Evolutionary conservation across 2,797 vertebrate genomes (phyloP), one percentile per base, ranked within the genome.

Genomic region (Amphiprion clarkii): DNA sequence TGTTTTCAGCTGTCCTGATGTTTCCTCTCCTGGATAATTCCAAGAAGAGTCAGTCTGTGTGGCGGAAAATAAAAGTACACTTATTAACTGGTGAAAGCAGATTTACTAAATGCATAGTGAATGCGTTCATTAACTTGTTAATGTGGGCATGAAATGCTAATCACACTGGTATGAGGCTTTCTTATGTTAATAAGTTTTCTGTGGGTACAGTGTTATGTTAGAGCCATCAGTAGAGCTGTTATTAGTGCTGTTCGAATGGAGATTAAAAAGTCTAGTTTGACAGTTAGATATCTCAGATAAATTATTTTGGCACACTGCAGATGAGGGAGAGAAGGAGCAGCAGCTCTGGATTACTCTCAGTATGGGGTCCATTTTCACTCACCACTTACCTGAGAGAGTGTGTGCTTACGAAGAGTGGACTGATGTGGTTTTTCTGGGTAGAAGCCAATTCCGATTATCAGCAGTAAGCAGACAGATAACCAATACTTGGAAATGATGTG

Each of bases 61-160:
- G 71, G 27, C 33, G 29, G 17, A 4, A 33, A n/a, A 19, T n/a
- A 49, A 44, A 17, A 11, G 9, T 23, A 39, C 48, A 58, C 51
- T 48, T 67, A 70, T 85, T 64, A 71, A 73, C 62, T 78, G 65
- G 58, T 69, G 58, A 72, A 71, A 67, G 39, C 69, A 68, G 57
- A 79, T 79, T 70, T 57, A 31, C 64, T 70, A 75, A 75, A 79
- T 67, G 73, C 55, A 40, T 58, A 48, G 55, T 54, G 78, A 84
- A 77, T 54, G 76, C 59, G 62, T 88, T 84, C 76, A 91, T 85
- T 85, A 77, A 72, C 53, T 74, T 39, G 70, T 78, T 90, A 82
- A 88, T 84, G 82, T 85, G 79, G 69, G 68, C 71, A 66, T 82
- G 75, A 86, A 83, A 84, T 86, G 84, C 78, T 89, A 87, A 88